Evolutionary conservation across 2,113 vertebrate genomes (phyloP).

Genomic region (Buteo buteo): DNA sequence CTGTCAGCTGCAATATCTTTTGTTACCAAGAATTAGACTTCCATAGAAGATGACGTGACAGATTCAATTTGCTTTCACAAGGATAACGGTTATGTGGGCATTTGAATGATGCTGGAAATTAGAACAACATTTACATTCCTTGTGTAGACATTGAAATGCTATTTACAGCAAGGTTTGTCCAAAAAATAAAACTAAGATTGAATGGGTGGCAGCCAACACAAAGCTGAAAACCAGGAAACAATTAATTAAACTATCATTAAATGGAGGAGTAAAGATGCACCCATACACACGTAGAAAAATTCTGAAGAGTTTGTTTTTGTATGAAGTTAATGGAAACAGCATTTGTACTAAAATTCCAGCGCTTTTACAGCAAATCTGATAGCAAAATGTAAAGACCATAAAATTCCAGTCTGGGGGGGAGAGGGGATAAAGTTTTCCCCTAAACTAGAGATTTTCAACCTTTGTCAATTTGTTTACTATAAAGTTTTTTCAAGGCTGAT

Average conservation of each 20-base stretch:
- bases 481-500: neutral
- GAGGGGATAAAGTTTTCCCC: neutral
- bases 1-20: conserved; percentile 60
- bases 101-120: conserved; percentile 33
- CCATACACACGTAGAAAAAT: neutral
- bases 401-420: neutral
- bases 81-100: neutral
- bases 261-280: neutral
- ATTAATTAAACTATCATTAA: neutral
- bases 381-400: neutral
- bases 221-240: neutral
- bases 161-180: neutral
- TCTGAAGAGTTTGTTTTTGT: neutral
- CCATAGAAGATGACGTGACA: conserved; percentile 35
- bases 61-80: conserved; percentile 32
- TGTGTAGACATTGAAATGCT: neutral
- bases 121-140: neutral
- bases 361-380: neutral
- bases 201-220: neutral
- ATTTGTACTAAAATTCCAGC: neutral
- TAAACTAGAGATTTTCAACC: neutral
- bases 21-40: conserved; percentile 46
- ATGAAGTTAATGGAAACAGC: neutral
- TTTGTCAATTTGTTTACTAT: neutral
- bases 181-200: neutral